These are phyloP conservation scores for Merodon equestris DNA, from an alignment of 2,888 invertebrate genomes.

Conservation along the genomic window DNA sequence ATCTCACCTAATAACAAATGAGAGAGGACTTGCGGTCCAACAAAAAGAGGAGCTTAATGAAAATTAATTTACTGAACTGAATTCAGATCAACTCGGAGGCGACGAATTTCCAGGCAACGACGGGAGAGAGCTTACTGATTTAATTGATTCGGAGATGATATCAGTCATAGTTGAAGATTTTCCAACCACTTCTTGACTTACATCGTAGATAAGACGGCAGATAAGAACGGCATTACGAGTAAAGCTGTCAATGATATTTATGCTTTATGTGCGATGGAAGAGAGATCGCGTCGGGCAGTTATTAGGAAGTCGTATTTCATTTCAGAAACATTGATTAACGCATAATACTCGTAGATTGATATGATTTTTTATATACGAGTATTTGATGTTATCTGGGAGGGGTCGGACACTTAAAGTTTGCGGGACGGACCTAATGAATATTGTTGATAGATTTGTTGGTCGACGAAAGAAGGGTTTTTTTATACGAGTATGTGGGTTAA, in stretches of 20 bases:
- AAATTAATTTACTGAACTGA: conserved; percentile 52
- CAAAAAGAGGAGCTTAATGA: conserved; percentile 7
- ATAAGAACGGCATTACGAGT: conserved; percentile 9
- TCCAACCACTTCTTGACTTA: conserved; percentile 7
- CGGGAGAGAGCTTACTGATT: conserved; percentile 27
- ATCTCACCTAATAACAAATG: conserved; percentile 36
- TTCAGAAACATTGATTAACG: conserved; percentile 23
- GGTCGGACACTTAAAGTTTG: conserved; percentile 17
- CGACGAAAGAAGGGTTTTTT: too few relatives aligned
- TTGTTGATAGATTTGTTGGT: neutral
- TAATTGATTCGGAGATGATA: conserved; percentile 35
- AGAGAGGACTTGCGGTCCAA: conserved; percentile 7
- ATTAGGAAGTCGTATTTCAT: conserved; percentile 54
- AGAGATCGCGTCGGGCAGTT: conserved; percentile 20
- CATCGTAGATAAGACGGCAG: neutral
- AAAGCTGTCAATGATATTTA: conserved; percentile 7
- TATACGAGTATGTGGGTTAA: conserved; percentile 12
- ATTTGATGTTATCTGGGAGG: conserved; percentile 20
- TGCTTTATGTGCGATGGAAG: conserved; percentile 1
- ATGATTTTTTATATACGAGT: conserved; percentile 19
- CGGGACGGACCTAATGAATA: conserved; percentile 35
- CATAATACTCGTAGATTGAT: conserved; percentile 37
- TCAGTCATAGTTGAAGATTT: conserved; percentile 7
- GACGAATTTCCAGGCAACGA: neutral
- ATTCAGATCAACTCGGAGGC: too few relatives aligned